phyloP scores from a whole-genome alignment of 2,113 vertebrate species.

The Delphinapterus leucas region DNA sequence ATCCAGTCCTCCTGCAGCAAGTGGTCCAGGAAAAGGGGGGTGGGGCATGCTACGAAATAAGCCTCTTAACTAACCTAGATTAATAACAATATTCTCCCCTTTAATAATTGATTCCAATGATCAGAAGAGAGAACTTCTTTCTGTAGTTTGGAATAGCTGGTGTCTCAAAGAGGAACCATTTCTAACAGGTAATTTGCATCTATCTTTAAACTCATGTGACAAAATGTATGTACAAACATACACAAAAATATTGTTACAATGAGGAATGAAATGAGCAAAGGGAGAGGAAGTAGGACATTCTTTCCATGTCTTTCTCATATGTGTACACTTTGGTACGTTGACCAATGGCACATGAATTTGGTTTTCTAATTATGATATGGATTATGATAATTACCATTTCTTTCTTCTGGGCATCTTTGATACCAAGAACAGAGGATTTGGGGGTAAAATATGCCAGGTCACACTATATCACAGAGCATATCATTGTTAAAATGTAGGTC shows the following conservation, averaged over 20 bases:
- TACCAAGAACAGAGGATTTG: not conserved
- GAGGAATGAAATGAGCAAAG: not conserved
- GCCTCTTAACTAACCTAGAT: constrained; percentile 70
- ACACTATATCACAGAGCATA: not conserved
- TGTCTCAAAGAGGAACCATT: not conserved
- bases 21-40: constrained; percentile 56
- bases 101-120: constrained; percentile 64
- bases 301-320: not conserved
- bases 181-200: not conserved
- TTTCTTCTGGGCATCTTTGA: not conserved
- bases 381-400: not conserved
- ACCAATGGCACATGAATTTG: not conserved
- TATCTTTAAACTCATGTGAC: not conserved
- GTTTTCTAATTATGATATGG: not conserved
- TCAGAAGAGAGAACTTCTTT: constrained; percentile 24
- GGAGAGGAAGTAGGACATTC: not conserved
- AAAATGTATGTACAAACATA: not conserved
- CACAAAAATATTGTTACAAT: not conserved
- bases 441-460: not conserved
- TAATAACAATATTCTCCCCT: not conserved
- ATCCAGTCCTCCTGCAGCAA: constrained; percentile 55
- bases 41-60: constrained; percentile 21
- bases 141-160: not conserved
- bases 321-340: not conserved
- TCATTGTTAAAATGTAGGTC: not conserved